phyloP scores from a whole-genome alignment of 2,888 invertebrate species.

The Drosophila mimetica region DNA sequence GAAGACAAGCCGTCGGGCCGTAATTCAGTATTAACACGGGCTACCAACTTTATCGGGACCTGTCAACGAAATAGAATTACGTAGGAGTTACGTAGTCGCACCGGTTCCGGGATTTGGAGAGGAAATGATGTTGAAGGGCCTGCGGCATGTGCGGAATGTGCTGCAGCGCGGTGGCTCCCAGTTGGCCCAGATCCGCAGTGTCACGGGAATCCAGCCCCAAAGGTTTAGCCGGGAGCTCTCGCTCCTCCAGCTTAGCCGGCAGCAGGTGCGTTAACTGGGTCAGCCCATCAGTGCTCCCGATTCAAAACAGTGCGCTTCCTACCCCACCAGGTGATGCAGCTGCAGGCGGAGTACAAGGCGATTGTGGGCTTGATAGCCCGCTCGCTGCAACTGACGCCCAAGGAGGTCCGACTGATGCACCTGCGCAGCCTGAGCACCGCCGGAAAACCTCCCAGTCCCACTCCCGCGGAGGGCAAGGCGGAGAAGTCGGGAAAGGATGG shows the following conservation, averaged over 20 bases:
- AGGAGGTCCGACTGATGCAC: slow-evolving; percentile 72
- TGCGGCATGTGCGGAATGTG: slow-evolving; percentile 70
- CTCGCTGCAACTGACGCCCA: slow-evolving; percentile 75
- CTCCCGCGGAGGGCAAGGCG: neutral
- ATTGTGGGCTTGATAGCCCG: slow-evolving; percentile 76
- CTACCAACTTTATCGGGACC: neutral
- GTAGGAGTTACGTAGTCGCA: slow-evolving; percentile 56
- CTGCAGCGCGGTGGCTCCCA: slow-evolving; percentile 66
- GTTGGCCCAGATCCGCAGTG: slow-evolving; percentile 34
- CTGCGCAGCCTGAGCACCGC: slow-evolving; percentile 53
- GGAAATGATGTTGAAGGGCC: slow-evolving; percentile 69
- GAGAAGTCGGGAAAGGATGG: slow-evolving; percentile 18
- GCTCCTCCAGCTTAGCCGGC: slow-evolving; percentile 52
- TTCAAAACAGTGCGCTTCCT: neutral
- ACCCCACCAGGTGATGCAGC: slow-evolving; percentile 66
- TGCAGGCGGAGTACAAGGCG: slow-evolving; percentile 81
- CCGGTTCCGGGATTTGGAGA: slow-evolving; percentile 34
- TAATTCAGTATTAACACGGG: neutral
- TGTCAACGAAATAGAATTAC: slow-evolving; percentile 52
- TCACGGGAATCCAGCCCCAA: neutral
- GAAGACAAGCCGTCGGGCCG: too few relatives aligned
- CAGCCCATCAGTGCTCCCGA: neutral
- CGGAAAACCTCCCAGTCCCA: neutral
- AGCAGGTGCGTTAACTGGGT: slow-evolving; percentile 57
- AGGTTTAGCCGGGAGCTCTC: slow-evolving; percentile 10